Evolutionary conservation across 2,888 invertebrate genomes (phyloP).

Genomic region (Eurytoma adleriae): DNA sequence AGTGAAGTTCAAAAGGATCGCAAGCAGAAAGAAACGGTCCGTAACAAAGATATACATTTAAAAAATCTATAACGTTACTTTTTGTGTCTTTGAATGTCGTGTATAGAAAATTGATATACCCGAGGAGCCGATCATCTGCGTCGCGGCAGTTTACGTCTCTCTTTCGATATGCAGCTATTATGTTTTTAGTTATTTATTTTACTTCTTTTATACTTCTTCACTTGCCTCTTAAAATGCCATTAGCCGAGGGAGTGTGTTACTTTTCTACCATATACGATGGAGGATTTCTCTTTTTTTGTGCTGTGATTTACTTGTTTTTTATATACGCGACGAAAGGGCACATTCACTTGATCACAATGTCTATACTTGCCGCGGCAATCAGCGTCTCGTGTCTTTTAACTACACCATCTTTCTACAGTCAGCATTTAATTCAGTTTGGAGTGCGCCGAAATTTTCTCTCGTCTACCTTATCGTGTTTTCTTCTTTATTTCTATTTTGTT

Average conservation of each 20-base stretch:
- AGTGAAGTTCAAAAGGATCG: neutral
- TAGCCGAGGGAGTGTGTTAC: constrained; percentile 33
- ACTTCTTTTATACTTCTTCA: constrained; percentile 6
- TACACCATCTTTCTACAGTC: neutral
- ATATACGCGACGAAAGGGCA: constrained; percentile 70
- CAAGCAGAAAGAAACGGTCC: constrained; percentile 8
- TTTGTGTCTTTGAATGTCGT: constrained; percentile 40
- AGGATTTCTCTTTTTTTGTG: constrained; percentile 69
- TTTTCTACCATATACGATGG: constrained; percentile 59
- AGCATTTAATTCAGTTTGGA: neutral
- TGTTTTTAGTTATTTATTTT: constrained; percentile 5
- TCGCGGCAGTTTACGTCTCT: constrained; percentile 47
- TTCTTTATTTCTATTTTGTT: neutral
- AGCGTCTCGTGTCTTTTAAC: constrained; percentile 42
- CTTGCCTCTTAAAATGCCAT: constrained; percentile 53
- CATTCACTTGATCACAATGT: constrained; percentile 74
- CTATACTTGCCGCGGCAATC: constrained; percentile 69
- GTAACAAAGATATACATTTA: constrained; percentile 23
- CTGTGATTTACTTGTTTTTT: constrained; percentile 60
- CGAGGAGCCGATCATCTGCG: constrained; percentile 47
- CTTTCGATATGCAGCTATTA: constrained; percentile 49
- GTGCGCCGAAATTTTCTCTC: neutral
- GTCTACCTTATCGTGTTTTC: neutral
- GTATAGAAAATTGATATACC: constrained; percentile 49
- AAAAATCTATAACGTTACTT: constrained; percentile 34